A percentile compares a stretch with the other conserved stretches of the same genome.
These are phyloP conservation scores for Puntigrus tetrazona DNA, from an alignment of 2,113 vertebrate species.

Conservation along the genomic window DNA sequence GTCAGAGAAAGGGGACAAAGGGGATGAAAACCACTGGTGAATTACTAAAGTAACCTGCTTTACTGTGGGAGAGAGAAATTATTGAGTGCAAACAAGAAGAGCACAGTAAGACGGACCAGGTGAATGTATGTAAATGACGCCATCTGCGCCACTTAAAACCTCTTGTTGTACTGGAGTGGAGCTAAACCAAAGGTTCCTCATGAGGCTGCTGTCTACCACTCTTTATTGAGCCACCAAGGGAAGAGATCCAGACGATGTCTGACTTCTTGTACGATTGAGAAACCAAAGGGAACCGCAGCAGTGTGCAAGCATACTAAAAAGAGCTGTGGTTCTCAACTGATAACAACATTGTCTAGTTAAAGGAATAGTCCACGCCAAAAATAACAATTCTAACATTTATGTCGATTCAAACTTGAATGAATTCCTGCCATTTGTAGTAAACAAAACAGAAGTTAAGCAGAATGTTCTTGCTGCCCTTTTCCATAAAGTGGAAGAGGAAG, in stretches of 20 bases:
- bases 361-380: background rate
- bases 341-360: background rate
- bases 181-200: background rate
- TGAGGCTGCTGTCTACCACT: background rate
- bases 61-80: constrained; percentile 58
- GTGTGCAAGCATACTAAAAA: background rate
- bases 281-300: constrained; percentile 12
- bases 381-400: background rate
- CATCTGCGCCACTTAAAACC: constrained; percentile 44
- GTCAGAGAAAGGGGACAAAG: constrained; percentile 73
- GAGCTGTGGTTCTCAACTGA: background rate
- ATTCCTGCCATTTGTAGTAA: background rate
- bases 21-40: constrained; percentile 74
- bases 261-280: background rate
- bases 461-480: background rate
- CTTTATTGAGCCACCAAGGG: background rate
- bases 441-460: background rate
- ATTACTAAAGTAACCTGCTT: constrained; percentile 68
- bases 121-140: constrained; percentile 47
- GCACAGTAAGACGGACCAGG: constrained; percentile 44
- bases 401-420: background rate
- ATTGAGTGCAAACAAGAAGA: constrained; percentile 55
- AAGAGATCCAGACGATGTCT: background rate
- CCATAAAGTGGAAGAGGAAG: background rate
- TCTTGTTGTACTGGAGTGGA: constrained; percentile 8